A percentile compares a stretch with the other conserved stretches of the same genome.
Conservation (phyloP, 2,797 vertebrate genomes). For the Scyliorhinus canicula region DNA sequence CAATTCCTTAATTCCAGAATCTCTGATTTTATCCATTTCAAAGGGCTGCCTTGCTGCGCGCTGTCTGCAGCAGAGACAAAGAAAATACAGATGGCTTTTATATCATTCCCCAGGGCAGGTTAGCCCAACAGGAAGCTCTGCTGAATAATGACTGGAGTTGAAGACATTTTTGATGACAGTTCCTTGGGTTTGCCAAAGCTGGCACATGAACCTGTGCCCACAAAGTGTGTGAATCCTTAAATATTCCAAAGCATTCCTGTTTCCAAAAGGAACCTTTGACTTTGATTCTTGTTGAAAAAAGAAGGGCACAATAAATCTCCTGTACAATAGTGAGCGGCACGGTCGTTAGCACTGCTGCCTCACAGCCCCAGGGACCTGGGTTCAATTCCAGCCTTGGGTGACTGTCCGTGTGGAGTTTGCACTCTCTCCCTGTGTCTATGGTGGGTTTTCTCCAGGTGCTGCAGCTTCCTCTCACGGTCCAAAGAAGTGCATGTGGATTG, state of each 20-base stretch:
- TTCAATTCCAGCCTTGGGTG: too few species aligned
- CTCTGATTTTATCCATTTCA: not conserved
- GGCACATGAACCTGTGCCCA: not conserved
- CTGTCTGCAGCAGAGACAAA: not conserved
- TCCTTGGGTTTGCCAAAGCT: not conserved
- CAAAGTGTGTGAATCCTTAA: not conserved
- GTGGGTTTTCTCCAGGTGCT: too few species aligned
- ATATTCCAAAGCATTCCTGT: not conserved
- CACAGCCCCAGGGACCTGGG: too few species aligned
- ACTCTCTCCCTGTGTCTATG: too few species aligned
- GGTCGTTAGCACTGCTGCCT: too few species aligned
- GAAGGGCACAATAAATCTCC: not conserved
- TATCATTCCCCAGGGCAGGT: not conserved
- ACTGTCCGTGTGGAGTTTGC: too few species aligned
- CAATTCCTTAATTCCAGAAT: not conserved
- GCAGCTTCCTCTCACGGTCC: too few species aligned
- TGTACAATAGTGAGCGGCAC: too few species aligned
- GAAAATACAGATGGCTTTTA: not conserved
- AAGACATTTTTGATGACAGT: not conserved
- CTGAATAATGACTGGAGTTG: not conserved
- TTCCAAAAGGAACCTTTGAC: not conserved
- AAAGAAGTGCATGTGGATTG: too few species aligned
- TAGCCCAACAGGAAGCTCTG: not conserved
- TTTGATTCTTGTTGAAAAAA: not conserved
- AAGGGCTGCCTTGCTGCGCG: not conserved